Evolutionary conservation across 2,888 invertebrate genomes (phyloP).

Genomic region (Dendrolimus houi): DNA sequence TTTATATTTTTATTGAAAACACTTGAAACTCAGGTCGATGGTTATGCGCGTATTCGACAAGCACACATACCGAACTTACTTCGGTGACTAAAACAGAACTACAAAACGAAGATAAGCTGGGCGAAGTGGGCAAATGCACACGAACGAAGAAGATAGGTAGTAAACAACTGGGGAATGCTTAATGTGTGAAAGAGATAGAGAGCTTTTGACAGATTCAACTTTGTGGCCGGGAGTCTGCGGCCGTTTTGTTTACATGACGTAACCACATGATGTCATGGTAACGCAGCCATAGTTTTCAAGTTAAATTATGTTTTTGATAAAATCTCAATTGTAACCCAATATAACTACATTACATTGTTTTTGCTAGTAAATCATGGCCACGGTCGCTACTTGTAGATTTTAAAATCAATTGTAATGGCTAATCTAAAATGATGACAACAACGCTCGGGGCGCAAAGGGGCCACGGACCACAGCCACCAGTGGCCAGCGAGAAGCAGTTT

Average conservation of each 20-base stretch:
- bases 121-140: conserved; percentile 16
- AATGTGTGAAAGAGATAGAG: conserved; percentile 28
- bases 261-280: conserved; percentile 64
- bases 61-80: conserved; percentile 35
- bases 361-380: no score
- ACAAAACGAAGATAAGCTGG: conserved; percentile 25
- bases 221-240: conserved; percentile 11
- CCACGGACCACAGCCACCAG: no score
- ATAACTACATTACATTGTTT: no score
- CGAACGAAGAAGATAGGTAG: conserved; percentile 33
- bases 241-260: conserved; percentile 47
- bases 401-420: no score
- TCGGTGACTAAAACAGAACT: conserved; percentile 26
- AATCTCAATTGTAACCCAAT: no score
- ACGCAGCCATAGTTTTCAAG: conserved; percentile 17
- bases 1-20: conserved; percentile 24
- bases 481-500: no score
- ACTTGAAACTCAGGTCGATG: background rate
- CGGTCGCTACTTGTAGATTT: no score
- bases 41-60: conserved; percentile 5
- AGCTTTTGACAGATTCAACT: conserved; percentile 16
- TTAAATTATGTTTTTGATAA: background rate
- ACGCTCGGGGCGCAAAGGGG: no score
- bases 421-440: no score
- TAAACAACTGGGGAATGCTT: conserved; percentile 24